These are phyloP conservation scores for Sciurus vulgaris DNA, from an alignment of 2,797 vertebrate species.

Conservation along the genomic window DNA sequence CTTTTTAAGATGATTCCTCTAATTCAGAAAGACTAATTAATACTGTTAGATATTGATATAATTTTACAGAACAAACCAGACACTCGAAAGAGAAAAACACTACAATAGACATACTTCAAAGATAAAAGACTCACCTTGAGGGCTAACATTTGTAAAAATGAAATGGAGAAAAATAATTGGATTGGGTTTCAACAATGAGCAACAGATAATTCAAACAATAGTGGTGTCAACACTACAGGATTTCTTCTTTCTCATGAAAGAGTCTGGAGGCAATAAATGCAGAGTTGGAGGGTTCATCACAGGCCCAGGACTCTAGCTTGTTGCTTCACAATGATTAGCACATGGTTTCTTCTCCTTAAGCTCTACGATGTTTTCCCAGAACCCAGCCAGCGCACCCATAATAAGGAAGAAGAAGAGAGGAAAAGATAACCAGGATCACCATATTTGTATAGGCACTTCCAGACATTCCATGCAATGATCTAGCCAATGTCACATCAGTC, in stretches of 20 bases:
- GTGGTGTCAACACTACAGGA: background rate
- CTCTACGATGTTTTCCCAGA: background rate
- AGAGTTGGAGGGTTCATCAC: background rate
- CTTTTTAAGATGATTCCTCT: background rate
- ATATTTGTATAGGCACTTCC: background rate
- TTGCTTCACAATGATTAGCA: background rate
- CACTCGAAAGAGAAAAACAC: background rate
- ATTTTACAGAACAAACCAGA: conserved; percentile 42
- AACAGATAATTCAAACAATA: conserved; percentile 26
- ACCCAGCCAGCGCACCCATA: background rate
- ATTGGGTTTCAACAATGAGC: background rate
- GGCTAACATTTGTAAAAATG: background rate
- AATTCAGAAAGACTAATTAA: background rate
- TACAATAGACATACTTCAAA: background rate
- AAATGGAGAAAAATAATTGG: background rate
- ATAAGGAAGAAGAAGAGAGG: background rate
- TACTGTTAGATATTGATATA: background rate
- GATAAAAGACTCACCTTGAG: background rate
- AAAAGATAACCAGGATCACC: background rate
- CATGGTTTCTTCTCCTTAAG: background rate
- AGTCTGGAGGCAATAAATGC: background rate
- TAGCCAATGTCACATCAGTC: background rate
- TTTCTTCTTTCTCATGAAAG: background rate
- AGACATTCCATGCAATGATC: background rate
- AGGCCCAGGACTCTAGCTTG: background rate